Conservation (phyloP, 1,140 invertebrate genomes). For the Drosophila pseudoobscura region DNA sequence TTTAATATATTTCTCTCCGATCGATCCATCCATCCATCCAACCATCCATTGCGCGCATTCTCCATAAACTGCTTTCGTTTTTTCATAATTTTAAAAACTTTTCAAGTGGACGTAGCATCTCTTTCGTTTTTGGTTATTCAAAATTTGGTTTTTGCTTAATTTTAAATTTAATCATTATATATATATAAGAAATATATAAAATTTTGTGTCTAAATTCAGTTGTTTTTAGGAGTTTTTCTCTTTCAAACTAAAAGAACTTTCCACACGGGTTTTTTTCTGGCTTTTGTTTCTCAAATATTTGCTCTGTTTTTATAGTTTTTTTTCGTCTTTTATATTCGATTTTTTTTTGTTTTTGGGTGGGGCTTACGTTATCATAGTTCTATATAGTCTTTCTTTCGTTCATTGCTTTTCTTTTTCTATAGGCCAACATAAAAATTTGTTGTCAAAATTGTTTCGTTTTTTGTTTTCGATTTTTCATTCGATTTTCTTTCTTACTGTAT, state of each 20-base stretch:
- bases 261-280: slow-evolving; percentile 8
- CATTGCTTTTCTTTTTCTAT: slow-evolving; percentile 38
- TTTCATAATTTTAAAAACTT: slow-evolving; percentile 61
- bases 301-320: slow-evolving; percentile 23
- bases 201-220: slow-evolving; percentile 81
- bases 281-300: slow-evolving; percentile 40
- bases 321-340: slow-evolving; percentile 13
- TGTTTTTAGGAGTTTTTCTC: slow-evolving; percentile 77
- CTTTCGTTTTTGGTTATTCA: slow-evolving; percentile 40
- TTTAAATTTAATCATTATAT: slow-evolving; percentile 61
- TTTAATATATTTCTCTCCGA: slow-evolving; percentile 36
- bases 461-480: slow-evolving; percentile 12
- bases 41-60: slow-evolving; percentile 9
- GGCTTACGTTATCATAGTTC: slow-evolving; percentile 67
- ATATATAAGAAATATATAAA: slow-evolving; percentile 74
- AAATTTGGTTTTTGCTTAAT: slow-evolving; percentile 57
- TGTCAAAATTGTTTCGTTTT: slow-evolving; percentile 58
- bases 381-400: slow-evolving; percentile 61
- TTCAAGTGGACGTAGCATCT: slow-evolving; percentile 58
- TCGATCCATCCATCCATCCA: neutral
- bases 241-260: slow-evolving; percentile 55
- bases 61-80: slow-evolving; percentile 53
- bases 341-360: slow-evolving; percentile 61
- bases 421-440: slow-evolving; percentile 61
- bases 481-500: slow-evolving; percentile 57